Base-by-base conservation (phyloP, 1,140 invertebrate genomes). In the Dendrolimus kikuchii region DNA sequence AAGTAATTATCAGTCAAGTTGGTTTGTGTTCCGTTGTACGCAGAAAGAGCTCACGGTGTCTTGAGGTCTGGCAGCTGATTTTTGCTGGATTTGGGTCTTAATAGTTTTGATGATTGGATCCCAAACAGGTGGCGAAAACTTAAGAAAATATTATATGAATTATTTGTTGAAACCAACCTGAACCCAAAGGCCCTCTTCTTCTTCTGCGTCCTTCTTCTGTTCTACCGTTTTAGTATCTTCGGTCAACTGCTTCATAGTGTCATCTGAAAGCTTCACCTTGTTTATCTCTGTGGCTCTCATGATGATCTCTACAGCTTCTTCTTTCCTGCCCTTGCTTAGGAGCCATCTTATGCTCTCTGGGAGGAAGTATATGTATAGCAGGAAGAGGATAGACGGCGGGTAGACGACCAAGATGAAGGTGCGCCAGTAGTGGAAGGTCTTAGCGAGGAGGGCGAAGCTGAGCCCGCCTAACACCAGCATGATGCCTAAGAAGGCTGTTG, bases 261-360 rank as follows among this genome's bases (percentile, higher is more conserved):
- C 88, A 10, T 91, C 89, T 2, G 89, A 88, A 38, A 91, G 64
- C 6, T 88, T 84, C 5, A 90, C 88, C 3, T 91, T 90, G 63
- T 96, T 96, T 47, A 92, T 89, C 54, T 88, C 89, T 0, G 92
- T 91, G 4, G 92, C 92, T 62, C 86, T 90, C 10, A 86, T 81
- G 39, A 93, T 86, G 23, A 93, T 89, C 23, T 86, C 76, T 23
- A 89, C 88, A 5, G 92, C 92, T 64, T 93, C 90, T 6, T 92
- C 88, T 57, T 91, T 90, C 57, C 90, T 90, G 6, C 92, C 91
- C 46, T 92, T 91, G 0, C 92, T 91, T 23, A 95, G 66, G 5
- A 95, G 83, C 94, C 94, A 96, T 56, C 81, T 62, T n/a, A 85
- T 83, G 49, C 81, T 85, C 47, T 85, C 81, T 0, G 81, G 81